These are phyloP conservation scores for Styela plicata DNA, from an alignment of 23 tunicate genomes.

Conservation along the genomic window DNA sequence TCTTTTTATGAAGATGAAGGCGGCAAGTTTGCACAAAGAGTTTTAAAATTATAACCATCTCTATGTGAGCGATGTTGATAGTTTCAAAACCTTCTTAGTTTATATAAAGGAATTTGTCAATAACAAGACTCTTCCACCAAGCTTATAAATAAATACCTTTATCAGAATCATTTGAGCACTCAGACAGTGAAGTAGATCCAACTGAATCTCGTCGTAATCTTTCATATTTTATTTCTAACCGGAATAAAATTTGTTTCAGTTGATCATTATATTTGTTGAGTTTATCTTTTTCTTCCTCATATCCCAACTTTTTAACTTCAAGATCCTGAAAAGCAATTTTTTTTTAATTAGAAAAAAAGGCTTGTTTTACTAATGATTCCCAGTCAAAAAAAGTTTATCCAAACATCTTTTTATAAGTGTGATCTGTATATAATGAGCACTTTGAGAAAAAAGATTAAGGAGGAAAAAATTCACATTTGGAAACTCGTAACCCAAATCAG, in stretches of 20 bases:
- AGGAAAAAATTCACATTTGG: no score
- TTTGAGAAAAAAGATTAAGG: no score
- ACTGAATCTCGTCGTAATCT: conserved; percentile 75
- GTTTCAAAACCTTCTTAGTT: no score
- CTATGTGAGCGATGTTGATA: no score
- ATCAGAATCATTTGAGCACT: conserved; percentile 82
- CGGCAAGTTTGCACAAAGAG: no score
- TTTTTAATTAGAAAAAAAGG: neutral
- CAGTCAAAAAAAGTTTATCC: neutral
- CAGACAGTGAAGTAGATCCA: conserved; percentile 83
- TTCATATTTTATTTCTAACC: conserved; percentile 37
- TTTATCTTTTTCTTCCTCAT: conserved; percentile 40
- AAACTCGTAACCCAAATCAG: no score
- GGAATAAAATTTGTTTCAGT: conserved; percentile 44
- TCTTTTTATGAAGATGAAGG: no score
- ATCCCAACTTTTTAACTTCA: conserved; percentile 14
- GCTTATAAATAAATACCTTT: no score
- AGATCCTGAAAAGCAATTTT: conserved; percentile 19
- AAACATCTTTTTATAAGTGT: neutral
- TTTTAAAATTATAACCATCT: no score
- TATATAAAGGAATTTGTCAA: no score
- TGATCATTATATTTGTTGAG: conserved; percentile 41
- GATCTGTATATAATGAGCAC: neutral
- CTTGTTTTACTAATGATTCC: no score
- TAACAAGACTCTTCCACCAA: no score